Evolutionary conservation across 2,113 vertebrate genomes (phyloP), one percentile per base, ranked within the genome.

Genomic region (Numida meleagris): DNA sequence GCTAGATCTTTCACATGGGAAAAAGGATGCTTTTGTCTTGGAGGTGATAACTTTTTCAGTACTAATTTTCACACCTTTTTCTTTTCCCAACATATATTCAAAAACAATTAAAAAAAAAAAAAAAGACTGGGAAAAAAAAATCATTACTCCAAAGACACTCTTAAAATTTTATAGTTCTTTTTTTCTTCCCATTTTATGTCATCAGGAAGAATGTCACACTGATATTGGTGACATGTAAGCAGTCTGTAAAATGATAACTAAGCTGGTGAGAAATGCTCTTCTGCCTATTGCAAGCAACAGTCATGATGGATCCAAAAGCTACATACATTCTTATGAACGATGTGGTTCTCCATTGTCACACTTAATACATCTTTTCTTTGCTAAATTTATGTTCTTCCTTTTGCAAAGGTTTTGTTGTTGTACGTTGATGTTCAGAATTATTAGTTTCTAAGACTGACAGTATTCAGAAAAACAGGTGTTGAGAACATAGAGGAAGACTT

Each of bases 11-110:
- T 99, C 99, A 27, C 99, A 99, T 72, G 99, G 99, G 18, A 99
- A 99, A 93, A 99, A 99, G 95, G 99, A 99, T 88, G 99, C 99
- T 77, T 99, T 99, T 92, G 99, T 99, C 59, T 97, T 99, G 95
- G 99, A 99, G 98, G 99, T 99, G 95, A 91, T 78, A 42, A 76
- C 12, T 36, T 80, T 81, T 90, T 51, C 62, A 59, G 7, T 86
- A 29, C 12, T 79, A 3, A 17, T 85, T 9, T 46, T 73, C 45
- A 59, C 48, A 27, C 36, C 10, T 57, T 23, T 96, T 14, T 79
- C 11, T 76, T 66, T 61, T 90, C 9, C 58, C 92, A n/a, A 71
- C 65, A 58, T 34, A 42, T 12, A 12, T 63, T 4, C 57, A 12
- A 33, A 17, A 78, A 74, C 29, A 31, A 4, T 55, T 23, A 33